A percentile compares a stretch with the other conserved stretches of the same genome.
phyloP scores from a whole-genome alignment of 2,888 invertebrate genomes.

The Balanococcus diminutus region DNA sequence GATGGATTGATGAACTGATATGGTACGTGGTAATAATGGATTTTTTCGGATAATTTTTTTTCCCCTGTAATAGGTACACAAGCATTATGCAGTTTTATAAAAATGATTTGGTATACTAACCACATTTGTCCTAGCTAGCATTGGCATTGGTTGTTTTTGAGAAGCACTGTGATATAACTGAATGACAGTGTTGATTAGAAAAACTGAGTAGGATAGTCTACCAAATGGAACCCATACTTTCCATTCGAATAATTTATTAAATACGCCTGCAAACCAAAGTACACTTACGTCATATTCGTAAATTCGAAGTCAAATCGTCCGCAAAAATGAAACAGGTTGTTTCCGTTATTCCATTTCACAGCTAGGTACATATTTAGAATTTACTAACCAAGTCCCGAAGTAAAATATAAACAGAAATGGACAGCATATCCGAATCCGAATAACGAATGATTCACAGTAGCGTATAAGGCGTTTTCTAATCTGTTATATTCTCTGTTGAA shows the following conservation, averaged over 20 bases:
- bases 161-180: background rate
- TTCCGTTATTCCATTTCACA: background rate
- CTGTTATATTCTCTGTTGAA: background rate
- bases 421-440: slow-evolving; percentile 66
- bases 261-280: background rate
- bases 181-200: background rate
- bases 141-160: background rate
- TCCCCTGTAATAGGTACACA: no score
- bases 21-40: no score
- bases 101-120: slow-evolving; percentile 33
- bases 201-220: slow-evolving; percentile 1
- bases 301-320: background rate
- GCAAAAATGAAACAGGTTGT: no score
- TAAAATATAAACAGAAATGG: slow-evolving; percentile 58
- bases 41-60: no score
- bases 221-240: slow-evolving; percentile 36
- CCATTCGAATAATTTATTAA: slow-evolving; percentile 20
- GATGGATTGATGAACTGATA: no score
- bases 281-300: background rate
- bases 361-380: background rate
- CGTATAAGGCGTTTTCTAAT: slow-evolving; percentile 66
- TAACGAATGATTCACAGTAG: slow-evolving; percentile 66
- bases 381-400: slow-evolving; percentile 40
- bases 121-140: background rate
- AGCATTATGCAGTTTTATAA: no score